Conservation (phyloP, 2,113 vertebrate genomes). For the Gasterosteus nipponicus region DNA sequence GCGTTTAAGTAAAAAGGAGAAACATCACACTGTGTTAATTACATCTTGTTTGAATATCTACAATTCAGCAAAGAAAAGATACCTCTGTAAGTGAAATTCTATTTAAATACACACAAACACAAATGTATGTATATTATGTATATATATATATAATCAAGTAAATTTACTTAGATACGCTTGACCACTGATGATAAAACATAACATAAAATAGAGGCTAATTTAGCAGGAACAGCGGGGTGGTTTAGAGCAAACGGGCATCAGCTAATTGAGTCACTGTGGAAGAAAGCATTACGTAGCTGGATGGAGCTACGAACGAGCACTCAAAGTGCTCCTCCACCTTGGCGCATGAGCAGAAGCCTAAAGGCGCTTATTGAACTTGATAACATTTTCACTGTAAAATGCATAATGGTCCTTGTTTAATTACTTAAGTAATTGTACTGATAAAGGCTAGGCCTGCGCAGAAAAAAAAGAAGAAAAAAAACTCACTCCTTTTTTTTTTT, state of each 20-base stretch:
- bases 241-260: not conserved
- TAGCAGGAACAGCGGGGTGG: not conserved
- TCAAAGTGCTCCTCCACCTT: not conserved
- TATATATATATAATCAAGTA: not conserved
- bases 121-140: not conserved
- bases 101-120: not conserved
- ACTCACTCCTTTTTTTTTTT: too few species aligned
- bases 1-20: not conserved
- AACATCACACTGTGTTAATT: slow-evolving; percentile 11
- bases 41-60: slow-evolving; percentile 2
- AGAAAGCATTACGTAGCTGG: not conserved
- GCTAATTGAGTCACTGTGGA: not conserved
- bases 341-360: not conserved
- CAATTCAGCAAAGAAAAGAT: not conserved
- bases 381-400: not conserved
- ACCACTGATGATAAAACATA: not conserved
- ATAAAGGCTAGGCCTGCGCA: not conserved
- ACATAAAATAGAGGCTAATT: not conserved
- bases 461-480: too few species aligned
- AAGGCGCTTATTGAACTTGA: not conserved
- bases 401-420: not conserved
- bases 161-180: not conserved
- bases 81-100: not conserved
- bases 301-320: not conserved
- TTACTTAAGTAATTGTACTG: not conserved